A percentile compares a stretch with the other conserved stretches of the same genome.
Evolutionary conservation across 1,140 invertebrate genomes (phyloP).

Genomic region (Scaptomyza montana): DNA sequence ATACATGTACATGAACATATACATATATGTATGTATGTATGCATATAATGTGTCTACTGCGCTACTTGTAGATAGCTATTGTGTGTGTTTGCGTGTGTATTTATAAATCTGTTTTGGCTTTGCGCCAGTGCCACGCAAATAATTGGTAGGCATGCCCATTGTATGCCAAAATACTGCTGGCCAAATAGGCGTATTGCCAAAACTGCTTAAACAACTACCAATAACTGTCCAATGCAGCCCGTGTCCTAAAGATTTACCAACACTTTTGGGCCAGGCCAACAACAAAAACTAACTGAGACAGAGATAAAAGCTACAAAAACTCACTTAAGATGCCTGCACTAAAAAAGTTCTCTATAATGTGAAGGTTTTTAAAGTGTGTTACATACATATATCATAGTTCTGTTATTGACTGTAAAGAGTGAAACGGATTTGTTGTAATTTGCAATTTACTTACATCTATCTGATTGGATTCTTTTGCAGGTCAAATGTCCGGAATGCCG

Average conservation of each 20-base stretch:
- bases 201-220: slow-evolving; percentile 34
- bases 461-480: slow-evolving; percentile 84
- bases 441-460: slow-evolving; percentile 21
- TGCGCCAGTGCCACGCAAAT: slow-evolving; percentile 74
- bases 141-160: slow-evolving; percentile 76
- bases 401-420: slow-evolving; percentile 5
- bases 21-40: not conserved
- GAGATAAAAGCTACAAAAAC: slow-evolving; percentile 47
- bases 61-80: slow-evolving; percentile 63
- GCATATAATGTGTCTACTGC: slow-evolving; percentile 37
- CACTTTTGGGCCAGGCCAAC: slow-evolving; percentile 25
- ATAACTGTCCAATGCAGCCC: slow-evolving; percentile 58
- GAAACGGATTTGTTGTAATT: not conserved
- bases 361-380: slow-evolving; percentile 44
- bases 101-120: slow-evolving; percentile 73
- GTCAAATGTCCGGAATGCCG: slow-evolving; percentile 99
- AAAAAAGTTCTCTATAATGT: not conserved
- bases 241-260: slow-evolving; percentile 28
- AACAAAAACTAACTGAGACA: slow-evolving; percentile 19
- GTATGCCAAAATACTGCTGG: slow-evolving; percentile 44
- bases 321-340: slow-evolving; percentile 33
- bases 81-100: slow-evolving; percentile 55
- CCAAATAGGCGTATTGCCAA: slow-evolving; percentile 35
- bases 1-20: slow-evolving; percentile 14
- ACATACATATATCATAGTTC: slow-evolving; percentile 9